Percentiles rank a stretch among this genome's conserved stretches.
Conservation (phyloP, 2,113 vertebrate species). For the Acanthochromis polyacanthus region DNA sequence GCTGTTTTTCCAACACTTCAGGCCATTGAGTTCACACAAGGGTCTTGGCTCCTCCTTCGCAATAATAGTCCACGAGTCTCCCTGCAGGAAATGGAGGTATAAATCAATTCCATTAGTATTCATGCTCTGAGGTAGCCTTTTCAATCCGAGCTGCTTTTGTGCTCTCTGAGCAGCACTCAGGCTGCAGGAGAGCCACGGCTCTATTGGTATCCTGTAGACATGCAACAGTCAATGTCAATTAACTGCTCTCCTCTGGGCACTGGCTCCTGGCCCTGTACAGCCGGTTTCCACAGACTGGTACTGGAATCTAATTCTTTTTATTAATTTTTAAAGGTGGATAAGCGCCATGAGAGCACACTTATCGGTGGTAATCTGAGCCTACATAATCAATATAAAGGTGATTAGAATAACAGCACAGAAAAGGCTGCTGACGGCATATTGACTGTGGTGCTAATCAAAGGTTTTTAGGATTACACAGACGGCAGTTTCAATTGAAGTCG, state of each 20-base stretch:
- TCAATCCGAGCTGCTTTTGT: slow-evolving; percentile 63
- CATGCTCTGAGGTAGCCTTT: slow-evolving; percentile 71
- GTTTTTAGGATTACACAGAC: too few species aligned
- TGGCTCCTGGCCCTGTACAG: slow-evolving; percentile 1
- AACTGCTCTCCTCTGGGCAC: slow-evolving; percentile 62
- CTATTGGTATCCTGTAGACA: slow-evolving; percentile 69
- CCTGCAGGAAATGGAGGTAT: slow-evolving; percentile 68
- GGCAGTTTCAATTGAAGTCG: too few species aligned
- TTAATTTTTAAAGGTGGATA: not conserved
- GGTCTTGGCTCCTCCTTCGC: slow-evolving; percentile 45
- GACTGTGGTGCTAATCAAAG: not conserved
- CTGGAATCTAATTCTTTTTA: not conserved
- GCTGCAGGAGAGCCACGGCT: slow-evolving; percentile 66
- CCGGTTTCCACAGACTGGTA: slow-evolving; percentile 4
- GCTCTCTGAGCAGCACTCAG: slow-evolving; percentile 69
- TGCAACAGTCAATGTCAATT: slow-evolving; percentile 77
- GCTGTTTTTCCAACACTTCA: slow-evolving; percentile 41
- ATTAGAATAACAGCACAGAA: not conserved
- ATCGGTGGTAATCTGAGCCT: not conserved
- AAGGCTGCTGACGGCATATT: not conserved
- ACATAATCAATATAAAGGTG: too few species aligned
- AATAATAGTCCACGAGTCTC: slow-evolving; percentile 64
- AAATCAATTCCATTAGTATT: slow-evolving; percentile 82
- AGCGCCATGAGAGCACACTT: not conserved
- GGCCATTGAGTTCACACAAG: slow-evolving; percentile 51